Percentiles rank a stretch among this genome's conserved stretches.
phyloP scores from a whole-genome alignment of 2,113 vertebrate genomes.

The Gallinago jamesoni region DNA sequence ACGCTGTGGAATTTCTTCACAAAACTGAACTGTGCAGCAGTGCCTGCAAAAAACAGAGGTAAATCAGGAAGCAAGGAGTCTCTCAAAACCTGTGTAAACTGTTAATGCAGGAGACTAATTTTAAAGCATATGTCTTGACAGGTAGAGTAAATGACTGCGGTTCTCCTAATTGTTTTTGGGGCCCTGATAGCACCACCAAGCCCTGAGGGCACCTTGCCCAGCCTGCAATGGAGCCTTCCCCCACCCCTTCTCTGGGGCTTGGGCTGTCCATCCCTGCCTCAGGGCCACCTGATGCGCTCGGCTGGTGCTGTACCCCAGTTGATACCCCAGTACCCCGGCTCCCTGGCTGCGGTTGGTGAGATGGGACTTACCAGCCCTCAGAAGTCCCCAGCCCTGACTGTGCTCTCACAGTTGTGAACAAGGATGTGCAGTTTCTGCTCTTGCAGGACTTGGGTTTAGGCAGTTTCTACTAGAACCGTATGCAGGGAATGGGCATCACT shows the following conservation, averaged over 20 bases:
- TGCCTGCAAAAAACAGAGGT: background rate
- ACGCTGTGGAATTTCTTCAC: background rate
- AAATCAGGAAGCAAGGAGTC: background rate
- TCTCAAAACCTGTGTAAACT: background rate
- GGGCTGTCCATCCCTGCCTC: background rate
- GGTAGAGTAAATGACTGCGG: background rate
- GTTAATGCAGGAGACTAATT: background rate
- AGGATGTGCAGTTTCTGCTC: background rate
- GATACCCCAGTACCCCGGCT: background rate
- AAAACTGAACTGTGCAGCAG: background rate
- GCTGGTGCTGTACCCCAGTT: background rate
- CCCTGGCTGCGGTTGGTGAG: no score
- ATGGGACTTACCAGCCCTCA: background rate
- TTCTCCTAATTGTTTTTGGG: background rate
- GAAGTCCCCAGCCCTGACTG: background rate
- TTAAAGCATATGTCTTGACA: background rate
- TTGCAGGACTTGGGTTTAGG: background rate
- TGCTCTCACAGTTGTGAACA: background rate
- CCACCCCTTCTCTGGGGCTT: accelerated
- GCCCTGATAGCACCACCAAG: background rate
- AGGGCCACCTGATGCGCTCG: background rate
- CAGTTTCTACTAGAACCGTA: background rate
- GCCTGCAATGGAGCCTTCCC: background rate
- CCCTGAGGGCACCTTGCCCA: background rate
- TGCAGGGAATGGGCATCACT: background rate